These are phyloP conservation scores for Temnopleurus reevesii DNA, from an alignment of 53 echinoderm and acorn worm species.

Conservation along the genomic window DNA sequence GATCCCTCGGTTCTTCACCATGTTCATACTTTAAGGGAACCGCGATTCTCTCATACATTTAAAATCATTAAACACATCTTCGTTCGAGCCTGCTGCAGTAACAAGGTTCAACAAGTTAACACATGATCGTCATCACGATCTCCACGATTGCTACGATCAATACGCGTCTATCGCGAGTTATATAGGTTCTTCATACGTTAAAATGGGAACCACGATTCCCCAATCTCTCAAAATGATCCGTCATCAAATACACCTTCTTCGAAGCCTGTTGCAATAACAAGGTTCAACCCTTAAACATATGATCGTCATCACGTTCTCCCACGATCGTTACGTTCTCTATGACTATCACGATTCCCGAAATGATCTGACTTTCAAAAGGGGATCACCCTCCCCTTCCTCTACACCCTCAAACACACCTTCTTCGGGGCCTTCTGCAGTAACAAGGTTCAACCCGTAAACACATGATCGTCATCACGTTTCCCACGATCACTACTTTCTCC, in stretches of 20 bases:
- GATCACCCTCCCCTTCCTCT: conserved; percentile 64
- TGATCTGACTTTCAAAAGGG: no score
- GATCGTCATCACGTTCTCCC: no score
- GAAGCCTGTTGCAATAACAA: conserved; percentile 47
- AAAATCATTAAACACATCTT: conserved; percentile 58
- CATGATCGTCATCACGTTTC: no score
- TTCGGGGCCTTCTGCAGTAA: conserved; percentile 32
- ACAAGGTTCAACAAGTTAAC: conserved; percentile 64
- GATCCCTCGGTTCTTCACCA: no score
- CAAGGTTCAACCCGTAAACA: conserved; percentile 66
- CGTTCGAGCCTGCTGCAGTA: conserved; percentile 32
- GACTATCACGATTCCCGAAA: no score
- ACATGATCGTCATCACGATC: conserved; percentile 65
- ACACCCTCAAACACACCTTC: conserved; percentile 59
- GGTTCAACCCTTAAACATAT: conserved; percentile 60
- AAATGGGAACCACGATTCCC: no score
- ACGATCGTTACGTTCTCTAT: no score
- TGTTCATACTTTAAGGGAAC: no score
- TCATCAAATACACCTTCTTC: conserved; percentile 60
- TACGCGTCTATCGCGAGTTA: no score
- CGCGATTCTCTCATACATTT: conserved; percentile 60
- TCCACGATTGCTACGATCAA: no score
- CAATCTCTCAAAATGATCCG: conserved; percentile 53
- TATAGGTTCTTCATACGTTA: no score
- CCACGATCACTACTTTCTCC: no score